phyloP scores from a whole-genome alignment of 2,888 invertebrate genomes.

The Dynastes maya region DNA sequence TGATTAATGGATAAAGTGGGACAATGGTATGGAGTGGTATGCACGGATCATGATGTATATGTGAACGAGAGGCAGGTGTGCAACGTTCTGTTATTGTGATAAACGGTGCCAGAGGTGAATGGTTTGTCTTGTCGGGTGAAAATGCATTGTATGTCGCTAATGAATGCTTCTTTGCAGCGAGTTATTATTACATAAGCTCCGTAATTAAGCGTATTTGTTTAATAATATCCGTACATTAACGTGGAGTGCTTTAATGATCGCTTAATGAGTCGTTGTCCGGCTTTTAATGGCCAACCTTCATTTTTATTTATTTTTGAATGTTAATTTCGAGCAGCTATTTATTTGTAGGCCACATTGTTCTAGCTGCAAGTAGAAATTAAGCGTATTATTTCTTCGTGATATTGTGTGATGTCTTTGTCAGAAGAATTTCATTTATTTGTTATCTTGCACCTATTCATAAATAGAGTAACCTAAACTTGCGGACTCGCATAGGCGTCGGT shows the following conservation, averaged over 20 bases:
- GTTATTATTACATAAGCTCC: conserved; percentile 18
- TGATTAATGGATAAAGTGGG: conserved; percentile 32
- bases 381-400: no score
- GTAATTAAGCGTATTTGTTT: conserved; percentile 36
- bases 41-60: conserved; percentile 11
- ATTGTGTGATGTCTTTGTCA: no score
- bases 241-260: conserved; percentile 22
- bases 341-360: not conserved
- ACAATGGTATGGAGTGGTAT: conserved; percentile 22
- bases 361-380: not conserved
- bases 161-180: conserved; percentile 25
- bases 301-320: conserved; percentile 16
- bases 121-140: conserved; percentile 31
- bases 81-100: conserved; percentile 10
- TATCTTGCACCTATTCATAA: no score
- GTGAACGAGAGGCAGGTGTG: conserved; percentile 24
- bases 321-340: not conserved
- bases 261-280: conserved; percentile 26
- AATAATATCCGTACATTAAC: conserved; percentile 31
- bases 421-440: no score
- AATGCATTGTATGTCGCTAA: conserved; percentile 29
- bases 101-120: conserved; percentile 36
- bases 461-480: no score
- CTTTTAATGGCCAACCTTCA: conserved; percentile 15
- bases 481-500: no score